phyloP scores from a whole-genome alignment of 53 echinoderm and acorn worm genomes.

The Paelopatides confundens region DNA sequence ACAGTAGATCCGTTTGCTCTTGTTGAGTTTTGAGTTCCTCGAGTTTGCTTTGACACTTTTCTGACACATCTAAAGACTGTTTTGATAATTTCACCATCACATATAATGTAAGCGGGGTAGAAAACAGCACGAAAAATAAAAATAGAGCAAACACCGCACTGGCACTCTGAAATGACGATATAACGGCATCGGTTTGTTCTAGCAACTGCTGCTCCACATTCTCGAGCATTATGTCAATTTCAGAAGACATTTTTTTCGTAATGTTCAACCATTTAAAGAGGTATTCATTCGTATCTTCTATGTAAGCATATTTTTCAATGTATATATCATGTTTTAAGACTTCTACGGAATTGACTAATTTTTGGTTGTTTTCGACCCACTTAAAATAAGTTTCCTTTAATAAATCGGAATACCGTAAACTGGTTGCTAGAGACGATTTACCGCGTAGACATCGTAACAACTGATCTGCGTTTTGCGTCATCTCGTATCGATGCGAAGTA shows the following conservation, averaged over 20 bases:
- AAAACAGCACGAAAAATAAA: not conserved
- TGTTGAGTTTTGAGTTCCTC: not conserved
- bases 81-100: not conserved
- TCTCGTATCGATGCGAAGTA: not conserved
- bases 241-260: not conserved
- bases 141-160: slow-evolving; percentile 6
- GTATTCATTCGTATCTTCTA: not conserved
- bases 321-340: not conserved
- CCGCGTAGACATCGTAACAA: not conserved
- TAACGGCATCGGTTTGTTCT: slow-evolving; percentile 1
- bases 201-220: not conserved
- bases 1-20: not conserved
- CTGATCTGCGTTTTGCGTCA: not conserved
- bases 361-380: not conserved
- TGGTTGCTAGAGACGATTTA: slow-evolving; percentile 15
- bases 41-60: not conserved
- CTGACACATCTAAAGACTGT: not conserved
- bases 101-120: not conserved
- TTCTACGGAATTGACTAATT: not conserved
- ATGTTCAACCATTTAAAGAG: not conserved
- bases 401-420: not conserved
- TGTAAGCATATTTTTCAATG: not conserved
- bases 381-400: not conserved
- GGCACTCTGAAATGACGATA: not conserved
- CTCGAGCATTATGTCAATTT: not conserved